A percentile compares a stretch with the other conserved stretches of the same genome.
These are phyloP conservation scores for Lasioglossum figueresi DNA, from an alignment of 2,888 invertebrate species.

Conservation along the genomic window DNA sequence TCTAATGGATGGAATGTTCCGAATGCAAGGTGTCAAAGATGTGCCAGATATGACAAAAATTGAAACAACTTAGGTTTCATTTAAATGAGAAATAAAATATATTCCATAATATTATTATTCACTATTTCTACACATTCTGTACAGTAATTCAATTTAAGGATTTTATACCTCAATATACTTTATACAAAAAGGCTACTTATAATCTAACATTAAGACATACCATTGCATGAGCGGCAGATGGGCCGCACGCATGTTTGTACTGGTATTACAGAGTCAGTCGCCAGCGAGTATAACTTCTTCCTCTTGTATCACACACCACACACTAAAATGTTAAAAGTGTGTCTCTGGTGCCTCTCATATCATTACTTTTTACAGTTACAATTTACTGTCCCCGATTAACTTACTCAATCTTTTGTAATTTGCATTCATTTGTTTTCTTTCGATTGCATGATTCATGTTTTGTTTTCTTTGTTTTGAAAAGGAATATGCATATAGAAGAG, in stretches of 20 bases:
- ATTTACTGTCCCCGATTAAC: conserved; percentile 79
- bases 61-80: conserved; percentile 82
- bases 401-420: conserved; percentile 60
- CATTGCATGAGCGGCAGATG: conserved; percentile 83
- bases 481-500: conserved; percentile 58
- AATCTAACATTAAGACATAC: conserved; percentile 84
- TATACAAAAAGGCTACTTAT: conserved; percentile 84
- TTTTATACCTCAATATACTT: conserved; percentile 84
- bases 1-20: conserved; percentile 77
- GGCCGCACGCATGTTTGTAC: conserved; percentile 83
- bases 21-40: conserved; percentile 70
- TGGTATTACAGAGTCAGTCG: conserved; percentile 84
- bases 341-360: conserved; percentile 80
- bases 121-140: conserved; percentile 84
- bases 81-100: conserved; percentile 84
- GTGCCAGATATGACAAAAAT: conserved; percentile 76
- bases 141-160: conserved; percentile 84
- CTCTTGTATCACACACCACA: conserved; percentile 83
- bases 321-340: conserved; percentile 80
- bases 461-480: conserved; percentile 60
- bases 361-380: conserved; percentile 78
- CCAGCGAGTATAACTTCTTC: conserved; percentile 83
- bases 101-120: conserved; percentile 84
- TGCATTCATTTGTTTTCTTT: conserved; percentile 58
- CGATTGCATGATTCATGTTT: conserved; percentile 50